Base-by-base conservation (phyloP, 2,113 vertebrate species). In the Aspiorhynchus laticeps region DNA sequence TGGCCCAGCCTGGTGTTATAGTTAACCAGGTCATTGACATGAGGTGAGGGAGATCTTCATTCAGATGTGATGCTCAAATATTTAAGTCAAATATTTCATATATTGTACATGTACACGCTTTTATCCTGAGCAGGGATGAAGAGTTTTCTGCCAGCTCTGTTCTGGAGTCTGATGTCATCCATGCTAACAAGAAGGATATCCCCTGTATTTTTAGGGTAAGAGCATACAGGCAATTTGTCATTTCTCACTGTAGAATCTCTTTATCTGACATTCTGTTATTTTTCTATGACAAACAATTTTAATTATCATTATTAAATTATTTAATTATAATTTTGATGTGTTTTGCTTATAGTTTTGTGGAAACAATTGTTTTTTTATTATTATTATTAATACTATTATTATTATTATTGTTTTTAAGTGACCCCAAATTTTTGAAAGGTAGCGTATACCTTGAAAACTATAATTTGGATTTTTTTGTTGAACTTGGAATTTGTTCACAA, bases 71-170 rank as follows among this genome's bases (percentile, higher is more conserved):
- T 24, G 38, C 38, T 76, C 2, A 15, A 46, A 76, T 76, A 53
- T 78, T 51, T 5, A 36, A 59, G 5, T 36, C 4, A 53, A 56
- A 56, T 33, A 53, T 56, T 21, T 41, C 10, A 41, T 14, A 33
- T 38, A 4, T n/a, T 41, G 14, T 1, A 19, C 75, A 24, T 71
- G 5, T 48, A 26, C 17, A 90, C 90, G 38, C 84, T 87, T 80
- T 90, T 81, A 91, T 80, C 51, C 79, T 76, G 46, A 81, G 26
- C 92, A 99, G 98, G 94, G 98, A 99, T 89, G 98, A 99, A 92
- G 98, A 99, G 93, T 99, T 99, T 92, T 99, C 98, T 8, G 98
- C 99, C 91, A 98, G 98, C 89, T 97, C 98, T n/a, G 98, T 99
- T 85, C 90, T 99, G 93, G 98, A 97, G 80, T 99, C 98, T 48